These are phyloP conservation scores for Callitettix versicolor DNA, from an alignment of 1,140 invertebrate species.

Conservation along the genomic window DNA sequence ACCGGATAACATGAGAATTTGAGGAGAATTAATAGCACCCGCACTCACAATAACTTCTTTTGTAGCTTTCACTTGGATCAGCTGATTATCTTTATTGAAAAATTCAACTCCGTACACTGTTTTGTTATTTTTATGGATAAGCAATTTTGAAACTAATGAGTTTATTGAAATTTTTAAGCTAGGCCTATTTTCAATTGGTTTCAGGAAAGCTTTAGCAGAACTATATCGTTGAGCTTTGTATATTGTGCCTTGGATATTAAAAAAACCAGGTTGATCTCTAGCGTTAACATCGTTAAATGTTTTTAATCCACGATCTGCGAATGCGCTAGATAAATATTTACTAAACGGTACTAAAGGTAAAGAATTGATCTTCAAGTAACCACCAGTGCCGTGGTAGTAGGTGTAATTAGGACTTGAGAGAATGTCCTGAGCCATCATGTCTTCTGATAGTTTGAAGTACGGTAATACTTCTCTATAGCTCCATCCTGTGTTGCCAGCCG, in stretches of 20 bases:
- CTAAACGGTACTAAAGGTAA: conserved; percentile 24
- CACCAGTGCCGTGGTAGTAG: conserved; percentile 29
- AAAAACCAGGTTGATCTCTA: conserved; percentile 35
- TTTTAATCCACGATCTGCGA: conserved; percentile 36
- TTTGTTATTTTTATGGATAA: conserved; percentile 57
- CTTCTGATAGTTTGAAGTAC: conserved; percentile 81
- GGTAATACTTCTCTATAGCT: conserved; percentile 74
- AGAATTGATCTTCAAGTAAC: conserved; percentile 25
- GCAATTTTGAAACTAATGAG: conserved; percentile 55
- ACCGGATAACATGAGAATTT: conserved; percentile 62
- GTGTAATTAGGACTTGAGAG: conserved; percentile 26
- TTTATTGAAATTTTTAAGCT: conserved; percentile 56
- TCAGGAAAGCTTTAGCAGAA: conserved; percentile 60
- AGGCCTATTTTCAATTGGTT: conserved; percentile 45
- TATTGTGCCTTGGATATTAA: conserved; percentile 39
- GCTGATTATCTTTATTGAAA: conserved; percentile 26
- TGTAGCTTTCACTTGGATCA: conserved; percentile 3
- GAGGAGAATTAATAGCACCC: conserved; percentile 54
- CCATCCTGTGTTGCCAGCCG: conserved; percentile 79
- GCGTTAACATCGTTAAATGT: conserved; percentile 41
- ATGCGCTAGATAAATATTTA: conserved; percentile 19
- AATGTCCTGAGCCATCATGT: conserved; percentile 34
- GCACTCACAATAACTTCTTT: conserved; percentile 37
- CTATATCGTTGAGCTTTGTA: conserved; percentile 60
- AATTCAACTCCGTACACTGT: conserved; percentile 61